Evolutionary conservation across 2,888 invertebrate genomes (phyloP).

Genomic region (Apeira syringaria): DNA sequence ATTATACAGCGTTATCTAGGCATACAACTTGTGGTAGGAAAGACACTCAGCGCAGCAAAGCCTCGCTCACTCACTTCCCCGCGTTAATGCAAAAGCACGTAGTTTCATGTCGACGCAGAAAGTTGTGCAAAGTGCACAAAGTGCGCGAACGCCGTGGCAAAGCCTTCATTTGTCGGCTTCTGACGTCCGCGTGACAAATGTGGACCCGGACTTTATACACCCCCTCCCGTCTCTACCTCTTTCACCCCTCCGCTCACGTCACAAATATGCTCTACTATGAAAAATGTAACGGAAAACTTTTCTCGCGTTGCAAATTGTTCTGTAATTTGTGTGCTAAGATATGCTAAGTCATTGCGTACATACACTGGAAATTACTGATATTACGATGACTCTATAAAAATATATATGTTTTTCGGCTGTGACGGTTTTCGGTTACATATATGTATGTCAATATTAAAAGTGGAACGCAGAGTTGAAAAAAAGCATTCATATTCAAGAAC

Average conservation of each 20-base stretch:
- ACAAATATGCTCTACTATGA: constrained; percentile 69
- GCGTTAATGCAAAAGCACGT: constrained; percentile 81
- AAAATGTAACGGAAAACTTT: constrained; percentile 58
- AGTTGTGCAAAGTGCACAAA: constrained; percentile 81
- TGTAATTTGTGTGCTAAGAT: constrained; percentile 21
- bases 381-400: too few species aligned
- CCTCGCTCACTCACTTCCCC: constrained; percentile 65
- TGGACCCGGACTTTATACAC: constrained; percentile 71
- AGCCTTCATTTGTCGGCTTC: constrained; percentile 83
- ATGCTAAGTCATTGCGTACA: too few species aligned
- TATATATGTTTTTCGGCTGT: constrained; percentile 72
- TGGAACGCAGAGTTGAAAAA: too few species aligned
- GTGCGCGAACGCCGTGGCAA: constrained; percentile 76
- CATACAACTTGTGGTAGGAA: constrained; percentile 67
- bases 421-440: constrained; percentile 64
- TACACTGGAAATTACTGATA: too few species aligned
- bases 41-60: constrained; percentile 70
- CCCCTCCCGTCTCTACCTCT: constrained; percentile 40
- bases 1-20: constrained; percentile 72
- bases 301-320: constrained; percentile 40
- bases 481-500: too few species aligned
- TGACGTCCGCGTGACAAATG: constrained; percentile 82
- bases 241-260: constrained; percentile 41
- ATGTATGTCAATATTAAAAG: too few species aligned
- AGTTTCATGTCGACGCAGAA: constrained; percentile 77